Percentiles rank a stretch among this genome's conserved stretches.
Evolutionary conservation across 2,113 vertebrate species (phyloP).

Genomic region (Eptesicus fuscus): DNA sequence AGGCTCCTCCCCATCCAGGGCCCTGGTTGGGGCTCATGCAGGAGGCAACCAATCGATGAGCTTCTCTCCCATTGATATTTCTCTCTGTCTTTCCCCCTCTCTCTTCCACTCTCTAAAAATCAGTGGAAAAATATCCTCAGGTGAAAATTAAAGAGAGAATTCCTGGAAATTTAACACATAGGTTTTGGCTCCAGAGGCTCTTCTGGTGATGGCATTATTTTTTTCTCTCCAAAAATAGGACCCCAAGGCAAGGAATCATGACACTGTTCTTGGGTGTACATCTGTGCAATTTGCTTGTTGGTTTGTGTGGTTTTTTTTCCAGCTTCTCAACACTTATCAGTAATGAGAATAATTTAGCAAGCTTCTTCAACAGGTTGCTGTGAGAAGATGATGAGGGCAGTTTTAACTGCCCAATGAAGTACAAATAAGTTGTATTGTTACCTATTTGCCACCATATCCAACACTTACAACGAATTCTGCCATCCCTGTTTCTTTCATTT

Average conservation of each 20-base stretch:
- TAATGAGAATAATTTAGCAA: neutral
- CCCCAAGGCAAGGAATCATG: neutral
- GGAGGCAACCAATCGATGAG: too few relatives aligned
- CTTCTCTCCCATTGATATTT: too few relatives aligned
- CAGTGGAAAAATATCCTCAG: too few relatives aligned
- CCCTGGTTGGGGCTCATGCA: too few relatives aligned
- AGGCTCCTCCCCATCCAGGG: too few relatives aligned
- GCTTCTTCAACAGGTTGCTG: neutral
- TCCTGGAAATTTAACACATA: neutral
- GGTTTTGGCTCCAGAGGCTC: neutral
- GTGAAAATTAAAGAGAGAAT: neutral
- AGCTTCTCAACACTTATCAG: neutral
- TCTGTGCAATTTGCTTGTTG: neutral
- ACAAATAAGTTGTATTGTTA: neutral
- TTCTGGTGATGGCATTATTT: neutral
- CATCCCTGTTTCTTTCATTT: neutral
- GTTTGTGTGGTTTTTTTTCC: neutral
- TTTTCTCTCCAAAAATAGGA: neutral
- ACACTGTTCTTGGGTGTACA: neutral
- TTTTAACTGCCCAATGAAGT: neutral
- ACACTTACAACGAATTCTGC: neutral
- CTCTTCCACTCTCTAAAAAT: too few relatives aligned
- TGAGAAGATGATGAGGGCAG: too few relatives aligned
- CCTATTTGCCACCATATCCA: neutral
- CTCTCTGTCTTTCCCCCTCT: too few relatives aligned